A percentile compares a stretch with the other conserved stretches of the same genome.
Evolutionary conservation across 2,888 invertebrate genomes (phyloP).

Genomic region (Diploptera punctata): DNA sequence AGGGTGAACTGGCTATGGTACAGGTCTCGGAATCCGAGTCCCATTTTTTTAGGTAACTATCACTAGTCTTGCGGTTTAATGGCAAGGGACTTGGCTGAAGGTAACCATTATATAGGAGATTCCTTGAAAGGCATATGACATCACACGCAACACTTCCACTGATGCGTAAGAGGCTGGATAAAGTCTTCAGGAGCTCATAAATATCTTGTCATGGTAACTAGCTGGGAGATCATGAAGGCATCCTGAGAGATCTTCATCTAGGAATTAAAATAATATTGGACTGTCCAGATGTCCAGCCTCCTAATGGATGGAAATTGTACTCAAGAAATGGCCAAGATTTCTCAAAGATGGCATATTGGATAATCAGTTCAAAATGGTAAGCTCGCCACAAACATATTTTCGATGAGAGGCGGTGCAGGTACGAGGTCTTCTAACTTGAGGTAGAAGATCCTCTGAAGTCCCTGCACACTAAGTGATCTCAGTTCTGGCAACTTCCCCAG

Average conservation of each 20-base stretch:
- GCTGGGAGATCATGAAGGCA: constrained; percentile 11
- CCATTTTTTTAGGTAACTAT: neutral
- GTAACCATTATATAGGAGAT: constrained; percentile 7
- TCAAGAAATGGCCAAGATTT: constrained; percentile 6
- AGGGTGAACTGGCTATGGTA: constrained; percentile 13
- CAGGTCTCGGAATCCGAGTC: neutral
- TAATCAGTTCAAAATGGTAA: constrained; percentile 78
- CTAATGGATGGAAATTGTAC: constrained; percentile 6
- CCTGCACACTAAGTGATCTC: constrained; percentile 90
- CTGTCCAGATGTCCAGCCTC: constrained; percentile 4
- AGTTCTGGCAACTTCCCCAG: constrained; percentile 93
- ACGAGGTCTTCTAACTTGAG: constrained; percentile 91
- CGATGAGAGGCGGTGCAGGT: constrained; percentile 90
- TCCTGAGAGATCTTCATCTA: neutral
- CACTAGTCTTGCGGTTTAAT: neutral
- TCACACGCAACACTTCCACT: neutral
- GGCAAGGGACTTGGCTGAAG: constrained; percentile 28
- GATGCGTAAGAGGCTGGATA: neutral
- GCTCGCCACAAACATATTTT: constrained; percentile 94
- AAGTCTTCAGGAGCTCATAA: neutral
- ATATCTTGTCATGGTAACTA: constrained; percentile 2
- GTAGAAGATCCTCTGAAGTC: constrained; percentile 93
- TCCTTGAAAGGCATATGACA: neutral
- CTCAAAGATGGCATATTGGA: neutral
- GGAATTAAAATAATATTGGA: neutral